These are phyloP conservation scores for Oncorhynchus kisutch DNA, from an alignment of 2,113 vertebrate species.

Conservation along the genomic window DNA sequence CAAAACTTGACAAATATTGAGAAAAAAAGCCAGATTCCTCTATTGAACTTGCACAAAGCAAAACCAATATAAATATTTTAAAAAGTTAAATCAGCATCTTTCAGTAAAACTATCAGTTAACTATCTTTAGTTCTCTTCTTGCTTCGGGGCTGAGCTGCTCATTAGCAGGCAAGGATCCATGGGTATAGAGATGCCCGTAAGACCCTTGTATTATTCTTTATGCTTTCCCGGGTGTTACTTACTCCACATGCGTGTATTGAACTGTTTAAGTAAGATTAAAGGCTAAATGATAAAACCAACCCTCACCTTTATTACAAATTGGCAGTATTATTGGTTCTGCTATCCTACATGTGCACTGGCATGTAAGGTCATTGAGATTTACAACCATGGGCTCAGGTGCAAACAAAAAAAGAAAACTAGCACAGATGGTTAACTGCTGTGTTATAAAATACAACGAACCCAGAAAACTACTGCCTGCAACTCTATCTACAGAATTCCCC, in stretches of 20 bases:
- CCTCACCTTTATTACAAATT: neutral
- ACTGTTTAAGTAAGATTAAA: neutral
- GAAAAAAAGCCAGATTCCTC: no score
- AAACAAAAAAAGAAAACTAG: neutral
- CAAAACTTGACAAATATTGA: no score
- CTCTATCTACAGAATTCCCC: neutral
- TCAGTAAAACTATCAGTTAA: neutral
- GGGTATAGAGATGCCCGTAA: neutral
- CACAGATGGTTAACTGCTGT: neutral
- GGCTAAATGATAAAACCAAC: slow-evolving; percentile 7
- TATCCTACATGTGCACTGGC: neutral
- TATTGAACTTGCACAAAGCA: no score
- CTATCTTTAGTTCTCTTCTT: neutral
- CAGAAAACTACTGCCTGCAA: neutral
- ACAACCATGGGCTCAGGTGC: neutral
- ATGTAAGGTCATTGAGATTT: neutral
- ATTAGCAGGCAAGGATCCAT: neutral
- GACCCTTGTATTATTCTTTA: neutral
- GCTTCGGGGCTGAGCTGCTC: neutral
- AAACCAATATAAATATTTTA: no score
- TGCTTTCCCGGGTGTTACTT: neutral
- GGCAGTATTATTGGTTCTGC: neutral
- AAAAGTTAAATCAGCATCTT: neutral
- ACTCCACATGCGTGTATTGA: neutral
- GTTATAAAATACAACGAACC: neutral